phyloP scores from a whole-genome alignment of 2,797 vertebrate genomes.

The Agapornis canus region DNA sequence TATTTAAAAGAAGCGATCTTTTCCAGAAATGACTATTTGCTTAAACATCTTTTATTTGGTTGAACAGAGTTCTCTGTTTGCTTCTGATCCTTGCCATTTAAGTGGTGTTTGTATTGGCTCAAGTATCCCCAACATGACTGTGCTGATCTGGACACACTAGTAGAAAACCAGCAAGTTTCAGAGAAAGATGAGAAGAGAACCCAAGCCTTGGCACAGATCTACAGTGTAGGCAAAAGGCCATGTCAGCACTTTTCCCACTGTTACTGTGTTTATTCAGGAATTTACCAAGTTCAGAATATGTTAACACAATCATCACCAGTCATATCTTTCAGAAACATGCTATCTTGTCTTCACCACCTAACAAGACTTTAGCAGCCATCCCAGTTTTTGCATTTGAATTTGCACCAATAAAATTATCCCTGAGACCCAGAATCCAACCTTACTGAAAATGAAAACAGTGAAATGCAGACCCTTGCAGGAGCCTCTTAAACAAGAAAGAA shows the following conservation, averaged over 20 bases:
- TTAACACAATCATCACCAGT: neutral
- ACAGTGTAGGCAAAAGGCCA: neutral
- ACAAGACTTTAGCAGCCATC: neutral
- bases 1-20: slow-evolving; percentile 1
- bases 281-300: neutral
- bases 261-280: neutral
- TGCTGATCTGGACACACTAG: neutral
- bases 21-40: slow-evolving; percentile 32
- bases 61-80: slow-evolving; percentile 42
- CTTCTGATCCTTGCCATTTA: neutral
- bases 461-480: neutral
- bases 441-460: neutral
- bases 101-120: slow-evolving; percentile 41
- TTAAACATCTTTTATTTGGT: slow-evolving; percentile 25
- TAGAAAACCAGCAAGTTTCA: neutral
- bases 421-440: neutral
- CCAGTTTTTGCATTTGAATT: neutral
- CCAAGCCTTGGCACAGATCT: neutral
- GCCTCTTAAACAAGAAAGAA: neutral
- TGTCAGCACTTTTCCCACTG: neutral
- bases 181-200: neutral
- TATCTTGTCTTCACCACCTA: neutral
- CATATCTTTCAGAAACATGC: neutral
- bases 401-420: neutral
- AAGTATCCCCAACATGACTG: neutral